phyloP scores from a whole-genome alignment of 2,113 vertebrate species.

The Nothobranchius kuhntae region DNA sequence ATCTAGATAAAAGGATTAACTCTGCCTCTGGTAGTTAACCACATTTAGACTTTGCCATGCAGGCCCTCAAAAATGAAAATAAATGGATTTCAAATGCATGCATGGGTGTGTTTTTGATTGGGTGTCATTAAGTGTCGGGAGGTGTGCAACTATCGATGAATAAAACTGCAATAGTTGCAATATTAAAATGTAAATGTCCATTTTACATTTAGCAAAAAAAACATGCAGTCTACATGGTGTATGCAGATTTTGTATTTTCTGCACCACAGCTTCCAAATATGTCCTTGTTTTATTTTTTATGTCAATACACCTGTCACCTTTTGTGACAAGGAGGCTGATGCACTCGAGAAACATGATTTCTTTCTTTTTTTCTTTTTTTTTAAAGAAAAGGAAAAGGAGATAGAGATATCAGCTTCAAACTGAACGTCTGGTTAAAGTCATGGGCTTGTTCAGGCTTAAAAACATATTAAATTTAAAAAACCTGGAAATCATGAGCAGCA shows the following conservation, averaged over 20 bases:
- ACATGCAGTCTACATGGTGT: no score
- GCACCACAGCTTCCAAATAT: neutral
- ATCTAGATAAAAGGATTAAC: conserved; percentile 85
- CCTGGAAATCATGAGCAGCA: conserved; percentile 32
- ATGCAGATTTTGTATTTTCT: neutral
- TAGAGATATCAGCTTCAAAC: conserved; percentile 21
- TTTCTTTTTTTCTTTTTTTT: neutral
- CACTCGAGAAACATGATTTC: neutral
- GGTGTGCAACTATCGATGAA: conserved; percentile 33
- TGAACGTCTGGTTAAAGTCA: conserved; percentile 26
- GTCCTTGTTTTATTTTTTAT: conserved; percentile 1
- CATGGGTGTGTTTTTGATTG: conserved; percentile 62
- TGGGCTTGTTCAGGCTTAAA: conserved; percentile 18
- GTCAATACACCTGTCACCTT: conserved; percentile 1
- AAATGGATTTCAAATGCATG: conserved; percentile 75
- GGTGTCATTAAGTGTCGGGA: conserved; percentile 62
- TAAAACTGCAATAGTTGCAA: neutral
- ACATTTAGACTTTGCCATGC: conserved; percentile 79
- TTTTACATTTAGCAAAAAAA: no score
- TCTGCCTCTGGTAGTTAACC: conserved; percentile 83
- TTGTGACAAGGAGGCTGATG: neutral
- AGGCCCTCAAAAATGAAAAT: conserved; percentile 75
- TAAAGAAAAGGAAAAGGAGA: neutral
- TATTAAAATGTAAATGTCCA: neutral
- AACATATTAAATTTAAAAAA: neutral